Conservation (phyloP, 2,888 invertebrate species). For the Drosophila pseudotalamancana region DNA sequence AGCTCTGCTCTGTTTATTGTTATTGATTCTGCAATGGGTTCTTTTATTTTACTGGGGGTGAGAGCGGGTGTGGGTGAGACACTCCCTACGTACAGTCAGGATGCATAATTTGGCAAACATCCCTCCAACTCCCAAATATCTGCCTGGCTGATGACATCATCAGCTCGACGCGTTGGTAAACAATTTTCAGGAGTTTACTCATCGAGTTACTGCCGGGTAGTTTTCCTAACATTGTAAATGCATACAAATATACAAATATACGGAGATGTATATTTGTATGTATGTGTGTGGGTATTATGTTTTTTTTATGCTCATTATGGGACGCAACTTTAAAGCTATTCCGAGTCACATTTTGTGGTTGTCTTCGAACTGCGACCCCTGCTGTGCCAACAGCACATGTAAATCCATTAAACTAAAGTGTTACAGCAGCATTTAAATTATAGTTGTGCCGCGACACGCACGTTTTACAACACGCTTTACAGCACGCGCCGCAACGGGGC, state of each 20-base stretch:
- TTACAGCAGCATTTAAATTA: constrained; percentile 55
- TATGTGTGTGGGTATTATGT: constrained; percentile 46
- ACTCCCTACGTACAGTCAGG: constrained; percentile 24
- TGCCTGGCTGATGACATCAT: constrained; percentile 55
- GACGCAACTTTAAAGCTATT: constrained; percentile 62
- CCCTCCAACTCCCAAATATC: constrained; percentile 30
- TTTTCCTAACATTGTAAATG: constrained; percentile 24
- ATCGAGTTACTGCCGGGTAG: constrained; percentile 17
- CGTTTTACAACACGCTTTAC: constrained; percentile 43
- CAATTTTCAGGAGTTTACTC: constrained; percentile 44
- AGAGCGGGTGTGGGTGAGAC: neutral
- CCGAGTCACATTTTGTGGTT: constrained; percentile 41
- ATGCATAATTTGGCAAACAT: constrained; percentile 69
- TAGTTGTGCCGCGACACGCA: constrained; percentile 49
- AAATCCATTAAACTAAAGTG: constrained; percentile 57
- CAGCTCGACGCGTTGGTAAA: constrained; percentile 48
- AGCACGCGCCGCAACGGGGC: constrained; percentile 13
- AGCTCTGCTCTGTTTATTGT: constrained; percentile 59
- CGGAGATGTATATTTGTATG: neutral
- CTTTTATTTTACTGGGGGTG: neutral
- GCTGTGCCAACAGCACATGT: constrained; percentile 35
- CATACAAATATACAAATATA: neutral
- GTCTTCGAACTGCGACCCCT: constrained; percentile 8
- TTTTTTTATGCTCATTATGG: constrained; percentile 65
- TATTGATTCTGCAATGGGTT: constrained; percentile 58